Percentiles rank a stretch among this genome's conserved stretches.
These are phyloP conservation scores for Lanius ludovicianus DNA, from an alignment of 2,113 vertebrate species.

Conservation along the genomic window DNA sequence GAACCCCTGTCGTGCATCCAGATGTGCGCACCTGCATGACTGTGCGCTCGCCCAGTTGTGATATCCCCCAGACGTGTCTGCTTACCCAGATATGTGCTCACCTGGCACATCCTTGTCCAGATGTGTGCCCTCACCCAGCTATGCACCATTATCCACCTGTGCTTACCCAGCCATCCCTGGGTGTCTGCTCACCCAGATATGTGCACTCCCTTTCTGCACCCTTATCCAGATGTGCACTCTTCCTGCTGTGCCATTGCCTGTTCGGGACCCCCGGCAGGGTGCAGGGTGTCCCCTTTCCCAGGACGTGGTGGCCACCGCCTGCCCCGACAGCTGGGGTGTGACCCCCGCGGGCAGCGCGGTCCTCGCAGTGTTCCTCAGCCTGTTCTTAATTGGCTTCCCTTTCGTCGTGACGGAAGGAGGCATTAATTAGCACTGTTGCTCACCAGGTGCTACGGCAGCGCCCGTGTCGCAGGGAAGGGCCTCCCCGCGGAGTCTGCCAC, in stretches of 20 bases:
- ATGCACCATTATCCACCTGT: neutral
- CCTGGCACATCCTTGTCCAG: neutral
- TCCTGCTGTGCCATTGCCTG: neutral
- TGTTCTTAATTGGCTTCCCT: slow-evolving; percentile 3
- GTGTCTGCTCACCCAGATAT: neutral
- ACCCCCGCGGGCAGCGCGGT: neutral
- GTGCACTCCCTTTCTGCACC: neutral
- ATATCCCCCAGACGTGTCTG: neutral
- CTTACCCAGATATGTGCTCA: neutral
- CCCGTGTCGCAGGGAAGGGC: neutral
- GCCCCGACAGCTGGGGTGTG: neutral
- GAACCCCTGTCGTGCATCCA: neutral
- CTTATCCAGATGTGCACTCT: neutral
- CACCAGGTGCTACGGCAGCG: neutral
- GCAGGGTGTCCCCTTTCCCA: neutral
- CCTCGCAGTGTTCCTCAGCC: neutral
- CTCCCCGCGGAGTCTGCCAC: neutral
- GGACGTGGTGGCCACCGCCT: neutral
- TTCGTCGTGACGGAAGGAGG: neutral
- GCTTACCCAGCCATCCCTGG: neutral
- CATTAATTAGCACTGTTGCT: neutral
- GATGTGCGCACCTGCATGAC: neutral
- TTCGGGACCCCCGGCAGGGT: neutral
- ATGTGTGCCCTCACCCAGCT: neutral
- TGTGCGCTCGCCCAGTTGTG: neutral